These are phyloP conservation scores for Excalfactoria chinensis DNA, from an alignment of 2,113 vertebrate genomes.

Conservation along the genomic window DNA sequence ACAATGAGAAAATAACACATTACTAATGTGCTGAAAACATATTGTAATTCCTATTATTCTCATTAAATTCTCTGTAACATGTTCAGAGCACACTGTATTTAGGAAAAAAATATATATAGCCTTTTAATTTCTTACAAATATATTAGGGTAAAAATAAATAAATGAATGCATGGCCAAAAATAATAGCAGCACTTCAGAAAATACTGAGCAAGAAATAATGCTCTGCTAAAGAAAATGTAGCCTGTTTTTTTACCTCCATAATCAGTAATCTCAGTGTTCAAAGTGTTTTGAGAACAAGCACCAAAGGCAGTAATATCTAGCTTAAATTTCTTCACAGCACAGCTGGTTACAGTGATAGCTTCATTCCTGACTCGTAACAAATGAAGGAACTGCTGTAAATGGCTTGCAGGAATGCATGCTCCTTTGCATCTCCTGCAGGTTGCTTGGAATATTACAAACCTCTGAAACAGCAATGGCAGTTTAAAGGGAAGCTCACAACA, in stretches of 20 bases:
- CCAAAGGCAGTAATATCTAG: slow-evolving; percentile 59
- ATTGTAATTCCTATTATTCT: background rate
- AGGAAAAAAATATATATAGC: background rate
- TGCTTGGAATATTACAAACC: slow-evolving; percentile 27
- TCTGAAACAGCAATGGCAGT: background rate
- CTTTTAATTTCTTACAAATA: background rate
- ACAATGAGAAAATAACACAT: background rate
- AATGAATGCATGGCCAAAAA: background rate
- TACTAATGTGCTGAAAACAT: background rate
- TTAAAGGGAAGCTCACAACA: background rate
- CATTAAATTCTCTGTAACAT: background rate
- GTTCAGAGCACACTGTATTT: background rate
- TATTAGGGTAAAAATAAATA: background rate
- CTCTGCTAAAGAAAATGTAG: background rate
- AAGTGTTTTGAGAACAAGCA: slow-evolving; percentile 56
- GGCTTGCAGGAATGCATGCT: slow-evolving; percentile 33
- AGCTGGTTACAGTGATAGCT: slow-evolving; percentile 61
- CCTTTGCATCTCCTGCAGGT: slow-evolving; percentile 24
- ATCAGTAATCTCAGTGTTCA: slow-evolving; percentile 52
- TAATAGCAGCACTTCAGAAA: background rate
- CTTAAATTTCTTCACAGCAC: slow-evolving; percentile 66
- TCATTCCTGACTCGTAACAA: slow-evolving; percentile 64
- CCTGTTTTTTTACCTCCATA: slow-evolving; percentile 40
- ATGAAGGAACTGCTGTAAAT: slow-evolving; percentile 48
- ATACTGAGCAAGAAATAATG: background rate